Base-by-base conservation (phyloP, 2,113 vertebrate genomes). In the Coptodon rendalli region DNA sequence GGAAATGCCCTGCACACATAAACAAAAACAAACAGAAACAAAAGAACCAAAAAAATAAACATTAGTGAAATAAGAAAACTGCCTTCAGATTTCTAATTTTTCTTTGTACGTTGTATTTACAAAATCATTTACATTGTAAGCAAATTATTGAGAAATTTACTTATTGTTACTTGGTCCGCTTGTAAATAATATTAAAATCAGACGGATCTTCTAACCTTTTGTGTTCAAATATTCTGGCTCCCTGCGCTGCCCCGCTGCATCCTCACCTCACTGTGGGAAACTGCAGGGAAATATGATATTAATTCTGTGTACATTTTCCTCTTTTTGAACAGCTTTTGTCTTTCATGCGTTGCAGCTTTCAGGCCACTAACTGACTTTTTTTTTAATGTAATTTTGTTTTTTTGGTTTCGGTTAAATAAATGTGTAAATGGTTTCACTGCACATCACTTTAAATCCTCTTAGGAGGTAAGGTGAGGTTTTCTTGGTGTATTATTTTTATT, bases 231-330 rank as follows among this genome's bases (percentile, higher is more conserved):
- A 71, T 71, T 43, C n/a, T 40, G 36, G n/a, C 63, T 43, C n/a
- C 63, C 63, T 68, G 36, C 5, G 5, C 12, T 5, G 36, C n/a
- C 0, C 2, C 38, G 3, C 10, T 68, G n/a, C n/a, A n/a, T n/a
- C 19, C 19, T 40, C 36, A 40, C 63, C 36, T 68, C 63, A 3
- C 63, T 24, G 34, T 68, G 6, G 63, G 11, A 40, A 68, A 5
- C 34, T 6, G 66, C 9, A 1, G 8, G 3, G n/a, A 22, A 13
- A 40, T 40, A 5, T 71, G n/a, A 43, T 1, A 9, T 40, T 22
- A 14, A 40, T 40, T 68, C n/a, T 43, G 0, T 24, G 7, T 0
- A 43, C n/a, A 16, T 24, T 43, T 71, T 24, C n/a, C 66, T 24
- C 14, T 6, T 29, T 73, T 73, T 48, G 9, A 45, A 27, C 13